Base-by-base conservation (phyloP, 2,888 invertebrate species). In the Cheilosia pagana region DNA sequence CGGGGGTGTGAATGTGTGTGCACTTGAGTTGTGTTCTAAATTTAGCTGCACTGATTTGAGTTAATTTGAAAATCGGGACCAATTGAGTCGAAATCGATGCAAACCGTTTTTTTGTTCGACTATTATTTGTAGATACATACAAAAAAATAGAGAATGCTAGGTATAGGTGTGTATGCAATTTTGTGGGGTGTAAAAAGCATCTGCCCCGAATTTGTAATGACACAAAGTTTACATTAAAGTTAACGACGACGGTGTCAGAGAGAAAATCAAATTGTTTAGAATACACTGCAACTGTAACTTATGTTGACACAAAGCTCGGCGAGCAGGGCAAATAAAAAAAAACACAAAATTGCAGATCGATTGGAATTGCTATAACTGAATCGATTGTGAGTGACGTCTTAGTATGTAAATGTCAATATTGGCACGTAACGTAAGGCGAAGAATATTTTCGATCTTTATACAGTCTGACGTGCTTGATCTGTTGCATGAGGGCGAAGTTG, bases 21-120 rank as follows among this genome's bases (percentile, higher is more conserved):
- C 72, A 78, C 74, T 85, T 81, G 85, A 85, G 79, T 76, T 76
- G 31, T 74, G 75, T 67, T 85, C 85, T 85, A 85, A 85, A 53
- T 81, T 57, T 85, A 85, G 48, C 53, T 71, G 60, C 43, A 16
- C 31, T 19, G 14, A 53, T 50, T 75, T 83, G 83, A 83, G 83
- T 85, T 60, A 16, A 10, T 67, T 76, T 81, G 35, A 35, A 35
- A 35, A 12, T 31, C 43, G 21, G 63, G 62, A 39, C 31, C 59
- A 52, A 85, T 85, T 85, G 81, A 85, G 81, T 67, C 39, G 14
- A 76, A 85, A 81, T 81, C 71, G 43, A n/a, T 76, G 71, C 75
- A 65, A 81, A 79, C 55, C 39, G 62, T 60, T 52, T 59, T 52
- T 48, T 45, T 2, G 16, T 39, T 28, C 39, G 2, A 31, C 35